Conservation (phyloP, 2,888 invertebrate genomes). For the Digitonthophagus gazella region DNA sequence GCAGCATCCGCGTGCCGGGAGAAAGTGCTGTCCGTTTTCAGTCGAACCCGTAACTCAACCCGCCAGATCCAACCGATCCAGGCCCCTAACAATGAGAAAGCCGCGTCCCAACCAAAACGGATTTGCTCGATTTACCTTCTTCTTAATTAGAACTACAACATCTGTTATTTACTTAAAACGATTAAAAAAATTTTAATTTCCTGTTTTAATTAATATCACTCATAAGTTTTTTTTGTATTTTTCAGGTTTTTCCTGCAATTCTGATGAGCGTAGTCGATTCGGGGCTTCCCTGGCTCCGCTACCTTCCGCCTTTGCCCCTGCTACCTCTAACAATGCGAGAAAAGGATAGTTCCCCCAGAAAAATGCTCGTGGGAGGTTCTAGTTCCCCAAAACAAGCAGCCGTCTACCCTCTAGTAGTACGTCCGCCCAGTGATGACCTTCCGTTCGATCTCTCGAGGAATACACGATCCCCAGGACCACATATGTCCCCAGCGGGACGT, state of each 20-base stretch:
- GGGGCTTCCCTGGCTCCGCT: conserved; percentile 57
- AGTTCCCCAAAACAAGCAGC: conserved; percentile 73
- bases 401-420: conserved; percentile 65
- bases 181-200: not conserved
- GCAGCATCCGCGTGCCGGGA: conserved; percentile 38
- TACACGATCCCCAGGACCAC: conserved; percentile 53
- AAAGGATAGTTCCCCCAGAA: conserved; percentile 88
- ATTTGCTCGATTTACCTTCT: not conserved
- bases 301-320: conserved; percentile 53
- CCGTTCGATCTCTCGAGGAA: conserved; percentile 67
- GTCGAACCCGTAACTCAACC: conserved; percentile 29
- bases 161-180: not conserved
- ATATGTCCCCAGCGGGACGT: conserved; percentile 59
- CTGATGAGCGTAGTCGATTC: conserved; percentile 74
- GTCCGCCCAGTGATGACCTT: conserved; percentile 57
- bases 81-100: conserved; percentile 16
- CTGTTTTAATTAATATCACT: conserved; percentile 21
- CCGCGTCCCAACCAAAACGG: conserved; percentile 3
- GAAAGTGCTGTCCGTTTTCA: conserved; percentile 47
- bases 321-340: conserved; percentile 69
- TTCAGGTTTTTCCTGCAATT: conserved; percentile 40
- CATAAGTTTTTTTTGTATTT: conserved; percentile 29
- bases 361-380: conserved; percentile 69
- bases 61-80: conserved; percentile 12
- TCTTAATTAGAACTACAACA: no score